phyloP scores from a whole-genome alignment of 2,113 vertebrate genomes.

The Silurus asotus region DNA sequence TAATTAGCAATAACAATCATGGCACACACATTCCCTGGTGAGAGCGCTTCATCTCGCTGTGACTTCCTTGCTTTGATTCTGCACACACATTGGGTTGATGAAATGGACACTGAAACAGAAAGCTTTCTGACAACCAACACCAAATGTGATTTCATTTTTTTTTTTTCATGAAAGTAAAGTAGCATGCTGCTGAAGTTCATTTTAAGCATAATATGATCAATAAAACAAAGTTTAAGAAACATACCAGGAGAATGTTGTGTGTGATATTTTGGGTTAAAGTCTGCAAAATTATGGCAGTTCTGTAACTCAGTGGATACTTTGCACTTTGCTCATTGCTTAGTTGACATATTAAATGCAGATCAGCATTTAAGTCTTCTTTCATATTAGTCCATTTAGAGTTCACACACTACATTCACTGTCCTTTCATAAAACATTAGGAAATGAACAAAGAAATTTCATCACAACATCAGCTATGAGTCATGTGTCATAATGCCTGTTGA shows the following conservation, averaged over 20 bases:
- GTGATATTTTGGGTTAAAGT: background rate
- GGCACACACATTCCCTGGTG: background rate
- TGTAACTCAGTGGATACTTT: slow-evolving; percentile 20
- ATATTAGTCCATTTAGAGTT: too few relatives aligned
- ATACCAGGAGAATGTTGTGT: background rate
- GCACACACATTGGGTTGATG: background rate
- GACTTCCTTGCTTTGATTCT: slow-evolving; percentile 1
- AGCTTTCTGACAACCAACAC: background rate
- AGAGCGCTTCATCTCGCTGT: background rate
- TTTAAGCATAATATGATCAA: background rate
- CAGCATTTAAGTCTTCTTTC: background rate
- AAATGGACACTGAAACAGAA: background rate
- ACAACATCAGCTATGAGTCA: background rate
- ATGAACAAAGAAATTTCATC: background rate
- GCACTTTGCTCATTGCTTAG: slow-evolving; percentile 18
- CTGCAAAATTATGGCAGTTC: slow-evolving; percentile 30
- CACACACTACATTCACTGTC: background rate
- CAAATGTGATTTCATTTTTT: background rate
- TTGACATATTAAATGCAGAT: slow-evolving; percentile 31
- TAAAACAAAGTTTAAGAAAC: background rate
- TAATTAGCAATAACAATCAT: slow-evolving; percentile 3
- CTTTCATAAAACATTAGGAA: background rate
- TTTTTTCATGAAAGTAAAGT: background rate
- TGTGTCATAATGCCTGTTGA: background rate
- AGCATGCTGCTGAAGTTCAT: background rate